These are phyloP conservation scores for Tachypleus tridentatus DNA, from an alignment of 1,140 invertebrate species.

Conservation along the genomic window DNA sequence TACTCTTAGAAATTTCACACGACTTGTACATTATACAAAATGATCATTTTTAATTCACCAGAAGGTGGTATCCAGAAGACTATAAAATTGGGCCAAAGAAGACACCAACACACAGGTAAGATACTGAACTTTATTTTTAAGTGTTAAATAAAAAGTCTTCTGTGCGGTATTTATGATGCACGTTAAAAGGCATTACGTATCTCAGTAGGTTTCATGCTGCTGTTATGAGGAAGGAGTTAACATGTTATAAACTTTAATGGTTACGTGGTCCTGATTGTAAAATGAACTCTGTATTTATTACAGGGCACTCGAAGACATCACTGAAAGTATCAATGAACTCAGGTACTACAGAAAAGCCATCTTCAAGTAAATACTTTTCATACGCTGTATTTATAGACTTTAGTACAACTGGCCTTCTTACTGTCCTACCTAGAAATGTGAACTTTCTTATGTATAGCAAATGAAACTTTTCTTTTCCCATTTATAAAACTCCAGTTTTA, in stretches of 20 bases:
- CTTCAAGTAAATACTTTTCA: constrained; percentile 32
- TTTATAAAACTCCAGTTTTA: no score
- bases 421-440: no score
- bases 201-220: constrained; percentile 1
- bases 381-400: no score
- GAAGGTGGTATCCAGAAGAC: constrained; percentile 55
- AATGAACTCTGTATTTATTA: constrained; percentile 14
- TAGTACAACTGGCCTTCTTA: no score
- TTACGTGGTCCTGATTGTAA: not conserved
- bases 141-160: no score
- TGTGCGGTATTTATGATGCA: no score
- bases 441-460: no score
- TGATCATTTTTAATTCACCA: constrained; percentile 21
- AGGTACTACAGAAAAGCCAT: constrained; percentile 51
- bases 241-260: not conserved
- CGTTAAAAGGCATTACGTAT: not conserved
- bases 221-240: not conserved
- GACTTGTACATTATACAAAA: no score
- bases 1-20: no score
- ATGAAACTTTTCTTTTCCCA: no score
- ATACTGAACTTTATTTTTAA: no score
- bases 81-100: constrained; percentile 49
- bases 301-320: constrained; percentile 65
- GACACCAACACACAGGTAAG: constrained; percentile 43
- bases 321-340: constrained; percentile 72